phyloP scores from a whole-genome alignment of 2,113 vertebrate species.

The Syngnathus typhle region DNA sequence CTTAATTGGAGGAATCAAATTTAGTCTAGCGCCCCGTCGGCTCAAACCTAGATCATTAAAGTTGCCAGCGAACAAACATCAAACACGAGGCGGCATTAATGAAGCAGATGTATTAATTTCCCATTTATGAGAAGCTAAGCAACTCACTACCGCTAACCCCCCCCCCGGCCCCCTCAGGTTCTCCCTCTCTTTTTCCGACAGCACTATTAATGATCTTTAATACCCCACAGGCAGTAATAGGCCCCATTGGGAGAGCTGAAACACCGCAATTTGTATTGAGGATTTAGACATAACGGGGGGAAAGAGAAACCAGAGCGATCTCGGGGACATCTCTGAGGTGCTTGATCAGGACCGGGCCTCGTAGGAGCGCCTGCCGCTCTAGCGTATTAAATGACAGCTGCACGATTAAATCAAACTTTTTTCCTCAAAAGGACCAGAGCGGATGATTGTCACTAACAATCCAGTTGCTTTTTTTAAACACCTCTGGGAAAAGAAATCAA shows the following conservation, averaged over 20 bases:
- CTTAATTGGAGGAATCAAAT: slow-evolving; percentile 83
- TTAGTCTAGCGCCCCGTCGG: slow-evolving; percentile 77
- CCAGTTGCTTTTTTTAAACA: slow-evolving; percentile 81
- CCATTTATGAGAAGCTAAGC: slow-evolving; percentile 86
- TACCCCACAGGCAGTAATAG: slow-evolving; percentile 99
- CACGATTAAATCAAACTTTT: slow-evolving; percentile 88
- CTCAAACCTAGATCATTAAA: slow-evolving; percentile 86
- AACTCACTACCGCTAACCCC: slow-evolving; percentile 71
- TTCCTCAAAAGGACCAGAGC: slow-evolving; percentile 77
- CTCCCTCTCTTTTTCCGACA: slow-evolving; percentile 81
- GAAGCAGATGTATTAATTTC: slow-evolving; percentile 95
- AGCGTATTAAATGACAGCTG: slow-evolving; percentile 88
- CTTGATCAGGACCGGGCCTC: slow-evolving; percentile 82
- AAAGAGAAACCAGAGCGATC: slow-evolving; percentile 44
- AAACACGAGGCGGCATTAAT: slow-evolving; percentile 83
- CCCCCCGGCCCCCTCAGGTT: slow-evolving; percentile 40
- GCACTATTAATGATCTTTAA: slow-evolving; percentile 99
- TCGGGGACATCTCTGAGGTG: slow-evolving; percentile 61
- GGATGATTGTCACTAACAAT: slow-evolving; percentile 89
- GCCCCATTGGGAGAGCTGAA: slow-evolving; percentile 94
- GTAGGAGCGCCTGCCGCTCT: slow-evolving; percentile 73
- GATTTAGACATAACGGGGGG: slow-evolving; percentile 88
- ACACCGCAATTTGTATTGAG: slow-evolving; percentile 98
- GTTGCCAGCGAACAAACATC: slow-evolving; percentile 87
- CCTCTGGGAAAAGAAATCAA: slow-evolving; percentile 76